Evolutionary conservation across 2,888 invertebrate genomes (phyloP), one percentile per base, ranked within the genome.

Genomic region (Apamea anceps): DNA sequence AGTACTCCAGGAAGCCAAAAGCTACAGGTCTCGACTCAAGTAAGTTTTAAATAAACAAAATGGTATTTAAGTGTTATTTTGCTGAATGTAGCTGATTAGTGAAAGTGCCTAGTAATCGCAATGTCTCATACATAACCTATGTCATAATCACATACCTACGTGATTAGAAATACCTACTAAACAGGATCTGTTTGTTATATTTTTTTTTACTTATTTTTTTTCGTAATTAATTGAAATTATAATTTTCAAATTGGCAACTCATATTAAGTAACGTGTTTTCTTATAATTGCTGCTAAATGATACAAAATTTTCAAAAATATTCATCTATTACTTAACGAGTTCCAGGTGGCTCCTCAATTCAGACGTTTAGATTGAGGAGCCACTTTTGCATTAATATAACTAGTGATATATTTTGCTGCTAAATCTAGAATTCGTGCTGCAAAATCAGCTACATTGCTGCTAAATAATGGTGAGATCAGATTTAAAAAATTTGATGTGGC

Each of bases 81-180:
- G 18, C 10, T 74, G 12, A 54, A 37, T 62, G 18, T 68, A 7
- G 25, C 6, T 57, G 48, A 80, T 80, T 54, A 54, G 68, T 75
- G 80, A 80, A 80, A 80, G 80, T 80, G 57, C 54, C 7, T 73
- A 45, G 80, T 57, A 80, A 74, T 63, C 13, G 7, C 32, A 2
- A 8, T 12, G 42, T 32, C 21, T 62, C 8, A 18, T 63, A 57
- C 21, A 37, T 70, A 70, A 32, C 10, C 45, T 51, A 18, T 45
- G 45, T 5, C 37, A 54, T 68, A 32, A 68, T 45, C 21, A 18
- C 12, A 10, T 42, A 21, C 8, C 18, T 48, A 48, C 0, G 6
- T 72, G 0, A n/a, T 75, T n/a, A 62, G 21, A 63, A 42, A 73
- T 54, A 65, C 10, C 7, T 48, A 67, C 0, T 8, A 21, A 51